phyloP scores from a whole-genome alignment of 2,888 invertebrate species.

The Allolobophora icterica region DNA sequence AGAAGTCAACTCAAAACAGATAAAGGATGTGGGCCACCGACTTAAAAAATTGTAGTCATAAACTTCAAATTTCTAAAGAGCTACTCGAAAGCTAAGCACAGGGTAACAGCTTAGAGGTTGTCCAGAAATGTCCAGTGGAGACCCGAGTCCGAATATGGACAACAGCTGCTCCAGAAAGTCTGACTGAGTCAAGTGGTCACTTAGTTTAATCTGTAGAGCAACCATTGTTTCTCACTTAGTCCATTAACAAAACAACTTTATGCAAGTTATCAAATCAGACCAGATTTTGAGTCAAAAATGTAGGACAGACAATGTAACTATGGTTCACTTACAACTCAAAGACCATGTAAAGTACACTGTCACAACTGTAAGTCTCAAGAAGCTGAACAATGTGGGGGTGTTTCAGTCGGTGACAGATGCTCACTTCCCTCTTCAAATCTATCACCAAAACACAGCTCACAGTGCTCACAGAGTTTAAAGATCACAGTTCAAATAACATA shows the following conservation, averaged over 20 bases:
- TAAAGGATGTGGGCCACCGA: too few species aligned
- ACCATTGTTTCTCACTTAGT: too few species aligned
- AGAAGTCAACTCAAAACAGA: too few species aligned
- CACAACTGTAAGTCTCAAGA: conserved; percentile 27
- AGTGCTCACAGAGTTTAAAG: neutral
- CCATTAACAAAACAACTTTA: neutral
- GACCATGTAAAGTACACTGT: conserved; percentile 26
- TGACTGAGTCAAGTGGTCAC: neutral
- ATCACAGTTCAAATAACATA: neutral
- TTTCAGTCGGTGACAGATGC: conserved; percentile 19
- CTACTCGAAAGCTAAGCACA: too few species aligned
- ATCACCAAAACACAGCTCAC: neutral
- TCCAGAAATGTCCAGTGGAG: too few species aligned
- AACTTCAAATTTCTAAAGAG: too few species aligned
- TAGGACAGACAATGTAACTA: neutral
- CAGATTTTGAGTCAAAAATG: neutral
- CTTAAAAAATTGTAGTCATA: too few species aligned
- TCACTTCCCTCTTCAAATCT: conserved; percentile 27
- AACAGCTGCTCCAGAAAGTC: too few species aligned
- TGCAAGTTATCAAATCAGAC: neutral
- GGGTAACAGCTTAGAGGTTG: too few species aligned
- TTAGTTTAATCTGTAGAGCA: too few species aligned
- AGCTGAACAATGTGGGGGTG: conserved; percentile 24
- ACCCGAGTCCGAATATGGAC: too few species aligned
- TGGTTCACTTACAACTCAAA: conserved; percentile 27